These are phyloP conservation scores for Triplophysa bombifrons DNA, from an alignment of 2,797 vertebrate species.

Conservation along the genomic window DNA sequence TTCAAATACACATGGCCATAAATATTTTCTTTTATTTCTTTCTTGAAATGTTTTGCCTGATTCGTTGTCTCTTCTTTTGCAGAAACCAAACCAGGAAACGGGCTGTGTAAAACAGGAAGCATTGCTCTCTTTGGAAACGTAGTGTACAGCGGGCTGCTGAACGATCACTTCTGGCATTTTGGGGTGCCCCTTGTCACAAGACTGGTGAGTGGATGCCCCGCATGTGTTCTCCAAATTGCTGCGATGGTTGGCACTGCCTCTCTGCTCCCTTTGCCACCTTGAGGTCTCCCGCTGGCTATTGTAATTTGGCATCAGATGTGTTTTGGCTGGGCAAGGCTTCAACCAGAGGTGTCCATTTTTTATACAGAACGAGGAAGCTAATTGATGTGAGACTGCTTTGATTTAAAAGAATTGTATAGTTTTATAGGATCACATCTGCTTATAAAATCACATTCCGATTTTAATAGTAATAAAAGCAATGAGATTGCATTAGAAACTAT, in stretches of 20 bases:
- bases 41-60: no score
- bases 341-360: neutral
- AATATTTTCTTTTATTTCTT: neutral
- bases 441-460: neutral
- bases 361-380: neutral
- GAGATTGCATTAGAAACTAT: neutral
- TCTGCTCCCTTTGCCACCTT: constrained; percentile 20
- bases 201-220: constrained; percentile 68
- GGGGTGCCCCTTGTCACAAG: constrained; percentile 75
- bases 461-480: neutral
- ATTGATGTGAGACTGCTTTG: neutral
- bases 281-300: neutral
- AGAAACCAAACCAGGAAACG: constrained; percentile 78
- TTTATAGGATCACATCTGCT: neutral
- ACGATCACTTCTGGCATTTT: constrained; percentile 77
- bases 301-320: constrained; percentile 15
- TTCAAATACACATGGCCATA: neutral
- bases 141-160: constrained; percentile 75
- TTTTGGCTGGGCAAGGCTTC: constrained; percentile 10
- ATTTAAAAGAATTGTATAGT: neutral
- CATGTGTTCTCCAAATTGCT: neutral
- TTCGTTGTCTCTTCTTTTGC: constrained; percentile 32
- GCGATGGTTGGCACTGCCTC: constrained; percentile 8
- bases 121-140: constrained; percentile 78
- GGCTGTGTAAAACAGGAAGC: constrained; percentile 75